Base-by-base conservation (phyloP, 2,888 invertebrate species). In the Lepidochrysops patricia region DNA sequence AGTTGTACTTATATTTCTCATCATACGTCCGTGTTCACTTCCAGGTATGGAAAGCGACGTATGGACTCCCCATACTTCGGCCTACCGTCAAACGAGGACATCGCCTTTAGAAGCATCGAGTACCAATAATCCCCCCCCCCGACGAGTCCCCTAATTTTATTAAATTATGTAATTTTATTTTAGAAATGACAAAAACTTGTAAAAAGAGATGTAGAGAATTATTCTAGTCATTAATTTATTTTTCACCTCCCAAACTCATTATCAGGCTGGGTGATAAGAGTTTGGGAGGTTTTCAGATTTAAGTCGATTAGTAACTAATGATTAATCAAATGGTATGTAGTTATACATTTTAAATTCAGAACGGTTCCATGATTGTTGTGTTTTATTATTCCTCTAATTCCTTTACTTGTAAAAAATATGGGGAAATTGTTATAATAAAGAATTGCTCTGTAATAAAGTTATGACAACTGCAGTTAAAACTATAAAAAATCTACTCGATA, bases 31-130 rank as follows among this genome's bases (percentile, higher is more conserved):
- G 29, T 43, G 65, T 69, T 67, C 65, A 60, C 62, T 82, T 75
- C 50, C 81, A 89, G 88, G 77, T 89, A 84, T 61, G 88, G 88
- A 50, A 89, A 89, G 65, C 69, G 88, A 37, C 88, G 86, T 67
- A 85, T 84, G 86, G 87, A 89, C 68, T 80, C 81, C 6, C 88
- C 88, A 0, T 78, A 80, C 61, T 79, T 83, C 67, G 86, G 84
- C 5, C 75, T 80, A 65, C 70, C 70, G 32, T 64, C 76, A 32
- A 78, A 82, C 61, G 82, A 86, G 37, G 80, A 81, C 34, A 69
- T 74, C 13, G 65, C 81, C 0, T 84, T 84, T 63, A 84, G 83
- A 68, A 79, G 76, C 60, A 73, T 87, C 63, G 84, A 77, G 29
- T 54, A 54, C 13, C 54, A 54, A 32, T 23, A 54, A 29, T 43